Percentiles rank a stretch among this genome's conserved stretches.
Evolutionary conservation across 1,140 invertebrate genomes (phyloP).

Genomic region (Condylostylus longicornis): DNA sequence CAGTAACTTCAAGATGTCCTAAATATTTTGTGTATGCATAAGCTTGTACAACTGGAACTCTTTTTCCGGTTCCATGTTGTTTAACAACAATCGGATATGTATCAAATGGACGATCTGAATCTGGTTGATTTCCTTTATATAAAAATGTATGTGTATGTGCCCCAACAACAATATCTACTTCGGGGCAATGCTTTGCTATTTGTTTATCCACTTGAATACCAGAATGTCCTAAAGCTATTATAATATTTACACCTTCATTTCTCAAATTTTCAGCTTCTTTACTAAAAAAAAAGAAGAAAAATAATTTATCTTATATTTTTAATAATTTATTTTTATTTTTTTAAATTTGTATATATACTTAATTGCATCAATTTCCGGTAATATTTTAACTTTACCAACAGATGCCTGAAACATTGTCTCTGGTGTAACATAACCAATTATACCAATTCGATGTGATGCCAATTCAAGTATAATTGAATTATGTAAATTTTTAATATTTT

Average conservation of each 20-base stretch:
- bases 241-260: conserved; percentile 56
- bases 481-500: conserved; percentile 23
- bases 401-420: conserved; percentile 58
- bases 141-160: conserved; percentile 82
- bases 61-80: conserved; percentile 47
- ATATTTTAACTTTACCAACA: conserved; percentile 48
- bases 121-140: conserved; percentile 52
- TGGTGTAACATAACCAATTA: conserved; percentile 78
- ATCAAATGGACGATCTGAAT: conserved; percentile 49
- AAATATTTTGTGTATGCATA: conserved; percentile 87
- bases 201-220: conserved; percentile 61
- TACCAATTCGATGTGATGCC: conserved; percentile 50
- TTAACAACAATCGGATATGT: conserved; percentile 61
- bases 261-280: conserved; percentile 50
- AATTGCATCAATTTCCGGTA: conserved; percentile 58
- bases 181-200: conserved; percentile 61
- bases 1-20: conserved; percentile 47
- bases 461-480: conserved; percentile 53
- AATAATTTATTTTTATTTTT: not conserved
- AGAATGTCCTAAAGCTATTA: conserved; percentile 81
- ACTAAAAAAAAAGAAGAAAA: conserved; percentile 11
- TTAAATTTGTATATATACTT: no score
- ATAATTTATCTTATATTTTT: no score
- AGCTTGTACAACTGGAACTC: conserved; percentile 76
- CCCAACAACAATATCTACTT: conserved; percentile 76